Percentiles rank a stretch among this genome's conserved stretches.
Evolutionary conservation across 2,888 invertebrate genomes (phyloP).

Genomic region (Sipha maydis): DNA sequence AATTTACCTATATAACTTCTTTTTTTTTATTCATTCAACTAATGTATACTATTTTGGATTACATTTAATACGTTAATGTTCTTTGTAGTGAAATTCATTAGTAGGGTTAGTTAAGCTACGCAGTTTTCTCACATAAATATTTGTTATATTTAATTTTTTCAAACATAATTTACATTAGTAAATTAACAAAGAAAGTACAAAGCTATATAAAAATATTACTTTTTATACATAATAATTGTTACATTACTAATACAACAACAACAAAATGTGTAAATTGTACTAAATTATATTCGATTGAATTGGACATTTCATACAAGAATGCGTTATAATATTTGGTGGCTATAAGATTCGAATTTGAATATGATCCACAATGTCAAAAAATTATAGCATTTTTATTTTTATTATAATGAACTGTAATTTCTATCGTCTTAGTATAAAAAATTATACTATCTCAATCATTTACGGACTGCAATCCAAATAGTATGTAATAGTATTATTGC

Average conservation of each 20-base stretch:
- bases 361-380: no score
- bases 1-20: neutral
- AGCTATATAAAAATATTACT: conserved; percentile 11
- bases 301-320: no score
- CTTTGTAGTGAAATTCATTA: conserved; percentile 7
- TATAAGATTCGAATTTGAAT: no score
- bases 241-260: neutral
- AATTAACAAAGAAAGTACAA: neutral
- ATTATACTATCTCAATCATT: no score
- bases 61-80: neutral
- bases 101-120: neutral
- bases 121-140: neutral
- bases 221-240: neutral
- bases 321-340: neutral
- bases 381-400: no score
- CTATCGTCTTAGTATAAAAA: no score
- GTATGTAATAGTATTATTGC: no score
- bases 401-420: no score
- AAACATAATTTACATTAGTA: conserved; percentile 18
- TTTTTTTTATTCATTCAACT: neutral
- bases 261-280: neutral
- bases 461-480: no score
- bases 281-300: neutral
- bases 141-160: conserved; percentile 20
- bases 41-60: neutral